A percentile compares a stretch with the other conserved stretches of the same genome.
Evolutionary conservation across 2,888 invertebrate genomes (phyloP).

Genomic region (Lasius fuliginosus): DNA sequence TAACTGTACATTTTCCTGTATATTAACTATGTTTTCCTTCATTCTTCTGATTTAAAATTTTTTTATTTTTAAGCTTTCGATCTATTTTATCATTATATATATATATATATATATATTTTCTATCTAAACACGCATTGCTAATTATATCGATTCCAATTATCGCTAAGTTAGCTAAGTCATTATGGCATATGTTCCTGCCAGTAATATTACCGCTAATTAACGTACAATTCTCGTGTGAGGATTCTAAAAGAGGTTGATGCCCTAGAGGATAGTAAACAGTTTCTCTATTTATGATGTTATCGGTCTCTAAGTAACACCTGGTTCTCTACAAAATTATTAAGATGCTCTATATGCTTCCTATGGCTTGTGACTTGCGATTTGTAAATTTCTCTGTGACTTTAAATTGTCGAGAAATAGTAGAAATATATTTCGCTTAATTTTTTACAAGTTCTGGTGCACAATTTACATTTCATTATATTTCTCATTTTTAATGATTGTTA

Average conservation of each 20-base stretch:
- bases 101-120: background rate
- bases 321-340: slow-evolving; percentile 11
- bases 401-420: background rate
- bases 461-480: background rate
- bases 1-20: background rate
- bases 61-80: background rate
- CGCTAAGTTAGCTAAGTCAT: background rate
- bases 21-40: background rate
- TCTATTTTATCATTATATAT: background rate
- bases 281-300: slow-evolving; percentile 14
- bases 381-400: background rate
- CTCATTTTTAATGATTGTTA: background rate
- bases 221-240: background rate
- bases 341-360: background rate
- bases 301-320: background rate
- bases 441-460: background rate
- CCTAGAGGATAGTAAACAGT: background rate
- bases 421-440: background rate
- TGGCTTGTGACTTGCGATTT: background rate
- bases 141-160: background rate
- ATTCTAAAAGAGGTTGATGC: background rate
- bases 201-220: slow-evolving; percentile 24
- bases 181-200: background rate
- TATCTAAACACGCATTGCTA: background rate
- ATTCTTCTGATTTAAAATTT: background rate